Percentiles rank a stretch among this genome's conserved stretches.
Evolutionary conservation across 2,113 vertebrate species (phyloP).

Genomic region (Donacobius atricapilla): DNA sequence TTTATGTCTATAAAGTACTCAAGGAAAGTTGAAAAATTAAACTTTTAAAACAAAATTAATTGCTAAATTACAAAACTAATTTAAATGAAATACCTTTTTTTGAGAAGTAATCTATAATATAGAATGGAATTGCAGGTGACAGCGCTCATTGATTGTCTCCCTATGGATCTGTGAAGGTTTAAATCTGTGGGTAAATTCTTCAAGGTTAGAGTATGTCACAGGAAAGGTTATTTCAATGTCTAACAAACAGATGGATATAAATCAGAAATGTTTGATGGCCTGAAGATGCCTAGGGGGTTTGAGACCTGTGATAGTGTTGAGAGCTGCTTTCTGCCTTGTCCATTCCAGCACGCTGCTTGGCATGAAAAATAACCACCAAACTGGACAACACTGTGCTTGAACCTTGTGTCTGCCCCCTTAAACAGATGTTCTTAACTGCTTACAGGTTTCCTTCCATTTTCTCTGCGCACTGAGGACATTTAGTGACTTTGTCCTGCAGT

Average conservation of each 20-base stretch:
- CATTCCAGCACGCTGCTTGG: neutral
- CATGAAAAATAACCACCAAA: neutral
- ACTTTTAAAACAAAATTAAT: neutral
- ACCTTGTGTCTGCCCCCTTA: neutral
- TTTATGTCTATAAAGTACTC: neutral
- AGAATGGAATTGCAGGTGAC: neutral
- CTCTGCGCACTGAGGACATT: neutral
- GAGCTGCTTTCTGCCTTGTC: neutral
- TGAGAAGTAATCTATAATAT: neutral
- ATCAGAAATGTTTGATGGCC: neutral
- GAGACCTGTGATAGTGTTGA: neutral
- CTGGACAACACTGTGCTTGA: neutral
- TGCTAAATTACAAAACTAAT: neutral
- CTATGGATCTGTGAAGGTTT: neutral
- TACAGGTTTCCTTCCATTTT: neutral
- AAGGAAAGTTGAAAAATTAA: neutral
- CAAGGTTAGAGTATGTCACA: neutral
- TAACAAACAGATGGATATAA: neutral
- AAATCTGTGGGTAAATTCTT: neutral
- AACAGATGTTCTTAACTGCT: neutral
- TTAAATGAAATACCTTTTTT: neutral
- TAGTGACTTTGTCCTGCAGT: neutral
- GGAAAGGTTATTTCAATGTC: neutral
- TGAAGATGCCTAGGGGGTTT: neutral
- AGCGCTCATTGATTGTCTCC: neutral